Evolutionary conservation across 2,113 vertebrate genomes (phyloP), one percentile per base, ranked within the genome.

Genomic region (Azemiops feae): DNA sequence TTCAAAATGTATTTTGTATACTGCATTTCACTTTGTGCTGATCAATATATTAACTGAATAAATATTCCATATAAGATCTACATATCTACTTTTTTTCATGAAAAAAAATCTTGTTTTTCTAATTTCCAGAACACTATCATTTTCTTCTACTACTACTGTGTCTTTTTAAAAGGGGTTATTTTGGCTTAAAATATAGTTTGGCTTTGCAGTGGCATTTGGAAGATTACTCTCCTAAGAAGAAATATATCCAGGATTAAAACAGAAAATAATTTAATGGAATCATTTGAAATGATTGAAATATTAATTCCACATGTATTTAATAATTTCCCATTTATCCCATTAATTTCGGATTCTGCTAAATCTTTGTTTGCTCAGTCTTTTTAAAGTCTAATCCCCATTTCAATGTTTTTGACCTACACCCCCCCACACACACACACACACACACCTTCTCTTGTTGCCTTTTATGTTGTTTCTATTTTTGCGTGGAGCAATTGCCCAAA

Each of bases 41-140:
- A 93, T 91, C 93, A 86, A 47, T 43, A 69, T 58, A 85, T 85
- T 60, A 85, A 93, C 74, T 93, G 87, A 94, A 96, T 97, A 97
- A 97, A 96, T 50, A 14, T 81, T 95, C 16, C 60, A 14, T 43
- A 57, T 88, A 87, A 45, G 23, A 89, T 43, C 23, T 74, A 14
- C 25, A 25, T 58, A 18, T 18, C 27, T 30, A 57, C 8, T 58
- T 60, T 30, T 30, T 3, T 57, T 55, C 81, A 34, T 54, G 4
- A 6, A 85, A 85, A 43, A 27, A 11, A 18, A 7, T 11, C 18
- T 53, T 74, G 45, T 27, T 85, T 52, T 85, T 55, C 64, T 30
- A 25, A 47, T 12, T 55, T 91, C 30, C 43, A 85, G 69, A 50
- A n/a, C 39, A 87, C 47, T 50, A 16, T 81, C 30, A 74, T 81